phyloP scores from a whole-genome alignment of 2,797 vertebrate species.

The Neomorphus geoffroyi region DNA sequence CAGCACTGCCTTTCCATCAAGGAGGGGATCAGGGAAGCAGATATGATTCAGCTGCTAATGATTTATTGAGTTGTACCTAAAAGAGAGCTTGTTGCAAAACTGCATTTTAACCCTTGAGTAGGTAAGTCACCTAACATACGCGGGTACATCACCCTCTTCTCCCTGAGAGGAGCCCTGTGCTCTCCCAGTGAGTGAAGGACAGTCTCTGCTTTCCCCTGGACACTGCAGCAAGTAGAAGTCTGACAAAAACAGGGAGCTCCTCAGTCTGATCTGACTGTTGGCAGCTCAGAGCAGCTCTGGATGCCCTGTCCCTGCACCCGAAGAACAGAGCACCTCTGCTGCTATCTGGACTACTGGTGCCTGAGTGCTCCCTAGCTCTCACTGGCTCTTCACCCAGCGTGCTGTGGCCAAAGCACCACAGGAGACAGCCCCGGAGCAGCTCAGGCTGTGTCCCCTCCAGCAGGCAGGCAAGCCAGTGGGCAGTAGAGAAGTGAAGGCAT shows the following conservation, averaged over 20 bases:
- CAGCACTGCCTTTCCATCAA: neutral
- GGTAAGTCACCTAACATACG: neutral
- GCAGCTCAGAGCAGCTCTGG: neutral
- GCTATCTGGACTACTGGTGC: neutral
- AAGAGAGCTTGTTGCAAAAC: neutral
- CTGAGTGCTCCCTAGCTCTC: neutral
- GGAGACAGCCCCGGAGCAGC: neutral
- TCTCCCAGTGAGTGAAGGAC: neutral
- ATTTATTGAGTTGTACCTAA: neutral
- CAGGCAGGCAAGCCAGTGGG: neutral
- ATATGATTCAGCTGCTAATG: constrained; percentile 2
- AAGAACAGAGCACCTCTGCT: neutral
- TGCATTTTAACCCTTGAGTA: neutral
- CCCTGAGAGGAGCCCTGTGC: neutral
- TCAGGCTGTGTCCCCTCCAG: neutral
- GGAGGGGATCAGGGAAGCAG: neutral
- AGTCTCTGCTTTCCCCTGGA: neutral
- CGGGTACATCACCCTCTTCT: neutral
- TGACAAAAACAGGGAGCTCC: neutral
- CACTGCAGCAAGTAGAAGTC: neutral
- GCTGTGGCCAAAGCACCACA: fast-evolving
- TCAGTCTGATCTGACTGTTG: neutral
- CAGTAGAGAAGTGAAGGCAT: neutral
- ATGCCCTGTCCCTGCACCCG: neutral
- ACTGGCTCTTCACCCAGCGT: neutral